Percentiles rank a stretch among this genome's conserved stretches.
Evolutionary conservation across 1,140 invertebrate genomes (phyloP).

Genomic region (Oryzaephilus surinamensis): DNA sequence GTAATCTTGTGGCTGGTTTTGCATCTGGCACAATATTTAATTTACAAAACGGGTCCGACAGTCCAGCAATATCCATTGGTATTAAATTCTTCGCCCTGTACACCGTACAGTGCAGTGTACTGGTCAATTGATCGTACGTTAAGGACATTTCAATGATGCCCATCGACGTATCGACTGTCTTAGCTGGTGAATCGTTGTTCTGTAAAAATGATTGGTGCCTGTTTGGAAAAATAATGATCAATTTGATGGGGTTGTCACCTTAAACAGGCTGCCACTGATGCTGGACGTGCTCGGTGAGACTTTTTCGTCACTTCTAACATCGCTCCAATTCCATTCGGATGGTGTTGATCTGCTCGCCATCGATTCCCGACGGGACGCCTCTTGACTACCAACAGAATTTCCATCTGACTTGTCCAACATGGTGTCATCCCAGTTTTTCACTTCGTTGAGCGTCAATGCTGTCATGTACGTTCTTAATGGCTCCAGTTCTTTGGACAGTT

Average conservation of each 20-base stretch:
- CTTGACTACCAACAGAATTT: constrained; percentile 17
- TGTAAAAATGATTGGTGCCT: constrained; percentile 7
- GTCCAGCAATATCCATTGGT: constrained; percentile 79
- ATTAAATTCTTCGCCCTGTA: constrained; percentile 62
- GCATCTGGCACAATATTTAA: constrained; percentile 71
- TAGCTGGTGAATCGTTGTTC: constrained; percentile 19
- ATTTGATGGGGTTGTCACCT: no score
- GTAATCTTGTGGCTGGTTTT: constrained; percentile 56
- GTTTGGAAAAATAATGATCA: no score
- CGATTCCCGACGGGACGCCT: constrained; percentile 23
- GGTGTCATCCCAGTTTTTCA: constrained; percentile 20
- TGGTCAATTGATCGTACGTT: constrained; percentile 62
- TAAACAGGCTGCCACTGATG: constrained; percentile 21
- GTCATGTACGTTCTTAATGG: constrained; percentile 20
- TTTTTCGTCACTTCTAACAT: constrained; percentile 25
- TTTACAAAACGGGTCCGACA: constrained; percentile 87
- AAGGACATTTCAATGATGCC: constrained; percentile 66
- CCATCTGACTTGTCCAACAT: no score
- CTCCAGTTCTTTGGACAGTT: constrained; percentile 29
- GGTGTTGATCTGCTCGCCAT: no score
- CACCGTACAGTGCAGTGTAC: constrained; percentile 68
- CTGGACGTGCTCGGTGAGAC: constrained; percentile 31
- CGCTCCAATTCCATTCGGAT: constrained; percentile 30
- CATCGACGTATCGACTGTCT: constrained; percentile 37
- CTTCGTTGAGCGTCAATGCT: constrained; percentile 17